Evolutionary conservation across 2,797 vertebrate genomes (phyloP), one percentile per base, ranked within the genome.

Genomic region (Zalophus californianus): DNA sequence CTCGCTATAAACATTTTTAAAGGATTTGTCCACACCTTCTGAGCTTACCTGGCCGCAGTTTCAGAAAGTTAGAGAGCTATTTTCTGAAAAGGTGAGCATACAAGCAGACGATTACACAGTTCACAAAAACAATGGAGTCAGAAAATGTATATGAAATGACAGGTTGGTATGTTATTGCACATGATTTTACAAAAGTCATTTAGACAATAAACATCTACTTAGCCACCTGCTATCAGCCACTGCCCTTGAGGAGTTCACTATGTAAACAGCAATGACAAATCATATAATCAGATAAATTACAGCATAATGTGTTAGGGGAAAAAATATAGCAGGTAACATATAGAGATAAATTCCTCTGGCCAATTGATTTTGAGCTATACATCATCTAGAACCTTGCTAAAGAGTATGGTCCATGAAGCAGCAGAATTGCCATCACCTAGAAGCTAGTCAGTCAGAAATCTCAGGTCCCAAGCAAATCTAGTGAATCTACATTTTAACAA

Each of bases 21-120:
- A 91, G 13, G 8, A 54, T 77, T 96, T 77, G 3, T 86, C 41
- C n/a, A 84, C 3, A 89, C 11, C 58, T n/a, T 94, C 66, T 80
- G 66, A 84, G 68, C 21, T 90, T 60, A 92, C 9, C 32, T 18
- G 38, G 41, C 29, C 89, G 5, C 7, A 82, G 48, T 86, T 73
- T 64, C 77, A 96, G 86, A 77, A 72, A 44, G 32, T 83, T 83
- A 88, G 41, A 64, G 20, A 41, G 41, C 64, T 82, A 91, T 38
- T 96, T 95, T 96, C 90, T 96, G 21, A 68, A 89, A 60, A 80
- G 62, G 84, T 70, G 80, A 72, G 23, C n/a, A 86, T n/a, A 50
- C 27, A 12, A 88, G 44, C 38, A 95, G 7, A 94, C 7, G 83
- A 79, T 85, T 38, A 90, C 4, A 38, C 13, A 91, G 52, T 72